Conservation (phyloP, 2,888 invertebrate species). For the Cephus rjabovi region DNA sequence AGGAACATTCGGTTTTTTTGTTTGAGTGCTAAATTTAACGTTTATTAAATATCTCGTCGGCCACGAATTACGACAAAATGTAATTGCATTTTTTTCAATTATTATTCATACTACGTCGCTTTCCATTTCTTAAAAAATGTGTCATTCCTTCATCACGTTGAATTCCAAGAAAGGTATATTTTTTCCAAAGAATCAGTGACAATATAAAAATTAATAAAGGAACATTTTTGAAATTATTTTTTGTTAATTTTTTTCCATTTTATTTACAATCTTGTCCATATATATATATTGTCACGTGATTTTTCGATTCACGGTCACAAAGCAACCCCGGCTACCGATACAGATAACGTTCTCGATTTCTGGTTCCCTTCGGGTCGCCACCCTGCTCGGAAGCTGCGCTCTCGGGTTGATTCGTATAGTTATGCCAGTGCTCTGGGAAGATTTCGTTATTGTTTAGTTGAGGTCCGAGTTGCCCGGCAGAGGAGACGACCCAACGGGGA, state of each 20-base stretch:
- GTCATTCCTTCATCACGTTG: background rate
- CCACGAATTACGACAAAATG: background rate
- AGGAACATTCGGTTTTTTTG: slow-evolving; percentile 46
- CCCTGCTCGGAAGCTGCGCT: too few species aligned
- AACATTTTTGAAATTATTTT: background rate
- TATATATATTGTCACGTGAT: slow-evolving; percentile 10
- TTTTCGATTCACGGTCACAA: too few species aligned
- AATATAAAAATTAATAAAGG: background rate
- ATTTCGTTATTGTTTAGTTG: too few species aligned
- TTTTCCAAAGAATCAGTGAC: background rate
- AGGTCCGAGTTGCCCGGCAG: too few species aligned
- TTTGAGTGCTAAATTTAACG: slow-evolving; percentile 37
- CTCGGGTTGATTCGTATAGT: too few species aligned
- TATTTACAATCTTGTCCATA: slow-evolving; percentile 21
- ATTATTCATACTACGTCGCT: background rate
- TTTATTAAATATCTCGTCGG: slow-evolving; percentile 14
- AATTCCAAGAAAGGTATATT: background rate
- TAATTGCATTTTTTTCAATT: background rate
- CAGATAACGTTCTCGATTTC: too few species aligned
- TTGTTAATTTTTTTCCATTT: slow-evolving; percentile 19
- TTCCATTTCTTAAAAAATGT: background rate
- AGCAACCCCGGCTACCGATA: too few species aligned
- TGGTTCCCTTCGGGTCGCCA: too few species aligned
- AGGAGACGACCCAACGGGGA: too few species aligned
- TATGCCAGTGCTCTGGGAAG: too few species aligned